Evolutionary conservation across 35 echinoderm and acorn worm genomes (phyloP).

Genomic region (Lytechinus pictus): DNA sequence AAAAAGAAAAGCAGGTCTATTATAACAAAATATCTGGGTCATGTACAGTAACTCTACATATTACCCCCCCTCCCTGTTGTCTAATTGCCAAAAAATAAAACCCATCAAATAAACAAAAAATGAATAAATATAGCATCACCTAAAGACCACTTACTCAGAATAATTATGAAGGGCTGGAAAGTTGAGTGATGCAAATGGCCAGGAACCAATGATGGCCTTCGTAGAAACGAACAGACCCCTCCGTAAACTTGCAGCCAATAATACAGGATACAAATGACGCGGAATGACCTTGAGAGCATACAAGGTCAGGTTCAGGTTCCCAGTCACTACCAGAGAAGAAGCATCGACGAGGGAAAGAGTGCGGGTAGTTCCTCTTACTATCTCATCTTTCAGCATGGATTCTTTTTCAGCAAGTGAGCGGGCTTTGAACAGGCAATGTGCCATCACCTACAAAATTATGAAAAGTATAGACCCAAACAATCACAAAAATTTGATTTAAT

Average conservation of each 20-base stretch:
- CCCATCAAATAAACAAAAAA: too few species aligned
- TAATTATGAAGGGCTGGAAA: not conserved
- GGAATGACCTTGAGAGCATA: not conserved
- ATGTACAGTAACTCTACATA: too few species aligned
- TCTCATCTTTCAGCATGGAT: not conserved
- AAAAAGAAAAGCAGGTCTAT: too few species aligned
- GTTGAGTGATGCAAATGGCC: conserved; percentile 17
- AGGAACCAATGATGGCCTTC: not conserved
- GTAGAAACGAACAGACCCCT: not conserved
- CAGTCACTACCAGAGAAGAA: not conserved
- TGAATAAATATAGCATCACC: too few species aligned
- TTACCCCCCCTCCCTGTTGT: too few species aligned
- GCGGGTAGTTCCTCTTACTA: not conserved
- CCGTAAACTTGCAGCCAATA: conserved; percentile 6
- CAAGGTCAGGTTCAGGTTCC: conserved; percentile 20
- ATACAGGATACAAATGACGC: not conserved
- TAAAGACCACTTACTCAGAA: not conserved
- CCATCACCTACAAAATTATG: not conserved
- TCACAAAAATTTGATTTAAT: too few species aligned
- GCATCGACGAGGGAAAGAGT: not conserved
- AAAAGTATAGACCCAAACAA: not conserved
- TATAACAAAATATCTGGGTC: too few species aligned
- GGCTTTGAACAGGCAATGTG: not conserved
- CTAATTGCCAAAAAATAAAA: too few species aligned
- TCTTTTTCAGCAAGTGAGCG: not conserved